Percentiles rank a stretch among this genome's conserved stretches.
These are phyloP conservation scores for Cherax quadricarinatus DNA, from an alignment of 1,140 invertebrate species.

Conservation along the genomic window DNA sequence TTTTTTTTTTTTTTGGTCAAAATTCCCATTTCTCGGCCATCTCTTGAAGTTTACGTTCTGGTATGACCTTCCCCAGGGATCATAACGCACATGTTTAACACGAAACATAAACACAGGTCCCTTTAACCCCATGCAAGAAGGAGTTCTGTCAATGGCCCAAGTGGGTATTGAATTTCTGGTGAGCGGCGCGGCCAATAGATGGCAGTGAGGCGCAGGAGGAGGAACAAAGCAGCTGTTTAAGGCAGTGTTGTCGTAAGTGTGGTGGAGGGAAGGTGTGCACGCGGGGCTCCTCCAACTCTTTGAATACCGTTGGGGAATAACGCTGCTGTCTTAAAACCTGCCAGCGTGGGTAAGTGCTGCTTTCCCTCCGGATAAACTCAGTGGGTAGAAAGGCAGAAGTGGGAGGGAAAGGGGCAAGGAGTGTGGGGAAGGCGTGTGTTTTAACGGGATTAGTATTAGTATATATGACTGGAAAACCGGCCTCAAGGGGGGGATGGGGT, in stretches of 20 bases:
- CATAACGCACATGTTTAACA: no score
- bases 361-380: no score
- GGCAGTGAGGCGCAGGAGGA: not conserved
- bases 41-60: no score
- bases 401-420: not conserved
- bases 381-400: not conserved
- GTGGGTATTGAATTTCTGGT: conserved; percentile 14
- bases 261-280: conserved; percentile 6
- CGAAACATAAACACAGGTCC: no score
- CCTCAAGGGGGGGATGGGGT: not conserved
- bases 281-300: not conserved
- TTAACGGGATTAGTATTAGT: not conserved
- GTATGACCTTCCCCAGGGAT: no score
- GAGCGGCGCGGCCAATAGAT: not conserved
- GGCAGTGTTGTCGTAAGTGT: not conserved
- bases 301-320: not conserved
- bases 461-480: conserved; percentile 3
- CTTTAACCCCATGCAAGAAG: no score
- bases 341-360: no score
- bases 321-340: not conserved
- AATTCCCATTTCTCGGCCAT: no score
- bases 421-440: not conserved
- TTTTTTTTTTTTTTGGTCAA: no score
- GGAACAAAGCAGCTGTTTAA: not conserved
- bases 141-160: not conserved